Evolutionary conservation across 2,888 invertebrate genomes (phyloP), one percentile per base, ranked within the genome.

Genomic region (Galerucella calmariensis): DNA sequence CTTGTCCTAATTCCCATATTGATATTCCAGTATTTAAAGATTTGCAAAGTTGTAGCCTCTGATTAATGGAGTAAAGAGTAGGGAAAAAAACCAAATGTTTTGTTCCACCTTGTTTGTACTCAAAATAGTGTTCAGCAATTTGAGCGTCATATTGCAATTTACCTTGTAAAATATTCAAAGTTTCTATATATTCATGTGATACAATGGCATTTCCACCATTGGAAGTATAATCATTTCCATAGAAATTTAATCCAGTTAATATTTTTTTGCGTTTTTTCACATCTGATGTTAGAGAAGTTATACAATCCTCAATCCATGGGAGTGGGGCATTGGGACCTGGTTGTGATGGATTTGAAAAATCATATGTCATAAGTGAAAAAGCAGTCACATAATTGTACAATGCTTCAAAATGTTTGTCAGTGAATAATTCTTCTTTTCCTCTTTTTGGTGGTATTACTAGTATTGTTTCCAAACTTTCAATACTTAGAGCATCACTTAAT

Each of bases 1-100:
- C 98, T 88, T 98, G 98, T 0, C 98, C 98, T n/a, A 97, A 88
- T 86, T 98, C 98, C 98, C 98, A 98, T 82, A 98, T 93, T 0
- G 97, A 94, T 62, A 98, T 89, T 0, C 97, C 97, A 2, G 94
- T 94, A 10, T 95, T 94, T 69, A 96, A 89, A 84, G 95, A 92
- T 73, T 90, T 88, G 0, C 96, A 96, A 66, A 97, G 88, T 74
- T 96, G 92, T 16, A 98, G 88, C 79, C 98, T 90, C 84, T 92
- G 90, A 77, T 94, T 90, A 79, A 98, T 92, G 0, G 97, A 97
- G 83, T 92, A 91, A n/a, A 97, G 87, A 0, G 97, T 95, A 4
- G 98, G 98, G 88, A 93, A 98, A 87, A 95, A 97, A 51, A 97
- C 92, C 78, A 93, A 90, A 85, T 95, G 94, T 24, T 92, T 91